A percentile compares a stretch with the other conserved stretches of the same genome.
Evolutionary conservation across 2,888 invertebrate species (phyloP).

Genomic region (Teleiodes luculella): DNA sequence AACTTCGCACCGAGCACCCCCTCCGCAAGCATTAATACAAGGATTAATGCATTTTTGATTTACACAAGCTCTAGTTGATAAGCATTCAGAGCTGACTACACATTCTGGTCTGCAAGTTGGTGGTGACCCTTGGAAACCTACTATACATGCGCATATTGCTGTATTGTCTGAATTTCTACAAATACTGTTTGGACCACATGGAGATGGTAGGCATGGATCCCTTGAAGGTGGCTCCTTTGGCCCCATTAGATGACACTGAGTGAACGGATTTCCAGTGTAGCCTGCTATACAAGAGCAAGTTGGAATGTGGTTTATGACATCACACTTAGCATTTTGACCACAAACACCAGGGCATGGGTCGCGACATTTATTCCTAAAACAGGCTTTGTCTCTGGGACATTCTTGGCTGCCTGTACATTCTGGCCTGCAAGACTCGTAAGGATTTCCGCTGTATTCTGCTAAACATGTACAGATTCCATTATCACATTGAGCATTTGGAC

Average conservation of each 20-base stretch:
- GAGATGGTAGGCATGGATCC: slow-evolving; percentile 87
- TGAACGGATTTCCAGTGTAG: slow-evolving; percentile 87
- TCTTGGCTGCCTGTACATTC: slow-evolving; percentile 86
- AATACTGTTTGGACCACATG: slow-evolving; percentile 88
- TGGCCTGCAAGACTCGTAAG: slow-evolving; percentile 83
- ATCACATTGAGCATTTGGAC: slow-evolving; percentile 83
- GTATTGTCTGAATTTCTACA: slow-evolving; percentile 87
- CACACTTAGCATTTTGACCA: slow-evolving; percentile 85
- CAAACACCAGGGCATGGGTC: slow-evolving; percentile 88
- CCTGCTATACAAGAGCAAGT: slow-evolving; percentile 83
- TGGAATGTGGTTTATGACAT: slow-evolving; percentile 86
- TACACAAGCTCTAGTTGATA: slow-evolving; percentile 88
- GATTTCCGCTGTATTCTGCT: slow-evolving; percentile 84
- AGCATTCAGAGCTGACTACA: slow-evolving; percentile 89
- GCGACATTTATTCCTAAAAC: slow-evolving; percentile 84
- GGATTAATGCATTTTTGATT: slow-evolving; percentile 91
- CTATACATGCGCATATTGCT: slow-evolving; percentile 87
- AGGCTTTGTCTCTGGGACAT: slow-evolving; percentile 84
- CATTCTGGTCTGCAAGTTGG: slow-evolving; percentile 91
- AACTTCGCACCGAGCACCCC: slow-evolving; percentile 87
- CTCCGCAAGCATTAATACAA: slow-evolving; percentile 89
- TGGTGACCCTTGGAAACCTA: slow-evolving; percentile 87
- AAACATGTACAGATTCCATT: slow-evolving; percentile 84
- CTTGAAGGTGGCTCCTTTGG: slow-evolving; percentile 42
- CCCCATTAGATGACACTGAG: slow-evolving; percentile 63